Evolutionary conservation across 2,113 vertebrate species (phyloP), one percentile per base, ranked within the genome.

Genomic region (Columbina picui): DNA sequence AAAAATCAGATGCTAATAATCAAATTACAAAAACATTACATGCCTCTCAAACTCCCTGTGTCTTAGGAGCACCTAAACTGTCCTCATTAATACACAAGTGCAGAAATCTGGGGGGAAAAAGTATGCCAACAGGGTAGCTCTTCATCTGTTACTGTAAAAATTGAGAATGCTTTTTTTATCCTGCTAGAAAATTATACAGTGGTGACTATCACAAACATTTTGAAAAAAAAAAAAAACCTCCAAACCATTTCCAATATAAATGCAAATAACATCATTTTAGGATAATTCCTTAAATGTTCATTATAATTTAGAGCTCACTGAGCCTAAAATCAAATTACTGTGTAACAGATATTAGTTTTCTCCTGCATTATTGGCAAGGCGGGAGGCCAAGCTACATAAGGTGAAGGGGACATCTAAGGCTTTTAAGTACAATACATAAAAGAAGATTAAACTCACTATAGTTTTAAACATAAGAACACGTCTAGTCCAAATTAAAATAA

Each of bases 321-420:
- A 74, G 26, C 13, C 55, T 70, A 74, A 95, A 92, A 87, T 84
- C 18, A 73, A 74, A 77, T 69, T 87, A 53, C 9, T 29, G 5
- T 36, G 7, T 34, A 45, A 52, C 1, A 87, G n/a, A 50, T 45
- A 78, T 0, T 6, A 57, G 17, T 15, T 41, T 63, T 71, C 29
- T 65, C 16, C 21, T 47, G 26, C 27, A 39, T 36, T 73, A 71
- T 79, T 3, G 2, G 32, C 14, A 53, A 67, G 12, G 30, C 32
- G 30, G 75, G 65, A 93, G 45, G 39, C 4, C 61, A 94, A 59
- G 18, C 19, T 55, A 53, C 0, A 0, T 2, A 63, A 67, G 11
- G 59, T 14, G 19, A 57, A 53, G 30, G 93, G 3, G 32, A 41
- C 13, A 55, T 36, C 8, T 32, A 50, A 39, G 4, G 3, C 18